phyloP scores from a whole-genome alignment of 2,888 invertebrate species.

The Harpalus rufipes region DNA sequence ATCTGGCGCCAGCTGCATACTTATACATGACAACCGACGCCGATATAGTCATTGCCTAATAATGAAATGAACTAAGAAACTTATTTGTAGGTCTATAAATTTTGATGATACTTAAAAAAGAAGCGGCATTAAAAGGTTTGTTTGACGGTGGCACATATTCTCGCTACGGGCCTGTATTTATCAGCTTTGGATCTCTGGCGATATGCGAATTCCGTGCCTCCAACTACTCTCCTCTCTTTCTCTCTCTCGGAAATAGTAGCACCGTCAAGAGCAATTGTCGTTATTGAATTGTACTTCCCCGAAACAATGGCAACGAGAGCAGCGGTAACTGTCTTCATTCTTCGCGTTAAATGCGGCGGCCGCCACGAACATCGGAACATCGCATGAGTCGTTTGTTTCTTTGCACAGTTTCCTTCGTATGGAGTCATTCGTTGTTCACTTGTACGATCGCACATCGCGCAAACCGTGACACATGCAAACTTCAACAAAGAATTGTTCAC shows the following conservation, averaged over 20 bases:
- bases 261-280: slow-evolving; percentile 64
- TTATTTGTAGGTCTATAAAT: too few species aligned
- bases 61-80: too few species aligned
- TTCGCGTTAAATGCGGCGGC: slow-evolving; percentile 60
- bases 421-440: slow-evolving; percentile 40
- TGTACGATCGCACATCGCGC: slow-evolving; percentile 44
- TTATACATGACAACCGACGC: not conserved
- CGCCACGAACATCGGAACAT: slow-evolving; percentile 47
- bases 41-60: not conserved
- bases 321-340: slow-evolving; percentile 64
- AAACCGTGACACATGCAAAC: slow-evolving; percentile 45
- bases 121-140: too few species aligned
- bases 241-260: slow-evolving; percentile 14
- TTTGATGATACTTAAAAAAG: too few species aligned
- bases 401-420: slow-evolving; percentile 9
- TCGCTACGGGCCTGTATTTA: too few species aligned
- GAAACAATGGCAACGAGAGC: slow-evolving; percentile 62
- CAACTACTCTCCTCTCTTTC: not conserved
- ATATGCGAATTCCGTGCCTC: slow-evolving; percentile 41
- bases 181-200: not conserved
- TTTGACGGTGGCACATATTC: too few species aligned
- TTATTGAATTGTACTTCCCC: slow-evolving; percentile 62
- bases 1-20: too few species aligned
- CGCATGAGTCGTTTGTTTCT: slow-evolving; percentile 45
- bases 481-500: slow-evolving; percentile 29